Evolutionary conservation across 2,797 vertebrate species (phyloP).

Genomic region (Pelochelys cantorii): DNA sequence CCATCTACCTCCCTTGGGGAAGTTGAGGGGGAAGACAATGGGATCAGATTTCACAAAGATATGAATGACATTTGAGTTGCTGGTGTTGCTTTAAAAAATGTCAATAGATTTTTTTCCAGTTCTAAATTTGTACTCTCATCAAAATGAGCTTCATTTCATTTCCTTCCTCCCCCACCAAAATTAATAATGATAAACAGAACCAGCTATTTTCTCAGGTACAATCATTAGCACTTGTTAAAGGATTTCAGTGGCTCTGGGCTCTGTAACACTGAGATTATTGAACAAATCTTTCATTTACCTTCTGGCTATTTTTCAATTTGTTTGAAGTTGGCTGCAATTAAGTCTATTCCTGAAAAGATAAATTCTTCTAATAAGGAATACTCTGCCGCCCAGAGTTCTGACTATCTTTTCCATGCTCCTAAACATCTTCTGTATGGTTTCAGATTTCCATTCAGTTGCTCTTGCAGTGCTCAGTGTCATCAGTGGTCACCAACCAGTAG

Average conservation of each 20-base stretch:
- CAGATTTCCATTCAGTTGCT: not conserved
- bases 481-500: too few relatives aligned
- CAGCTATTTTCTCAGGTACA: slow-evolving; percentile 57
- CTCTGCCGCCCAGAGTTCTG: slow-evolving; percentile 12
- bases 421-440: not conserved
- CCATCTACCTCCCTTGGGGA: not conserved
- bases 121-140: fast-evolving
- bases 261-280: slow-evolving; percentile 68
- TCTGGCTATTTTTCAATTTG: slow-evolving; percentile 69
- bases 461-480: not conserved
- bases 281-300: slow-evolving; percentile 71
- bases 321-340: slow-evolving; percentile 71
- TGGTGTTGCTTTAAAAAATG: not conserved
- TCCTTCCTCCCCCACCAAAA: not conserved
- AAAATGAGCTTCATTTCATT: slow-evolving; percentile 1
- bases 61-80: not conserved
- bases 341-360: slow-evolving; percentile 52
- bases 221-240: slow-evolving; percentile 67
- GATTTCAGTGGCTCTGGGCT: slow-evolving; percentile 54
- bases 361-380: slow-evolving; percentile 47
- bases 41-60: not conserved
- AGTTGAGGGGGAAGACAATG: not conserved
- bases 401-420: not conserved
- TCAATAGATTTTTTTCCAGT: not conserved
- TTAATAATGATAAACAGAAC: slow-evolving; percentile 59